Evolutionary conservation across 2,797 vertebrate genomes (phyloP).

Genomic region (Carduelis carduelis): DNA sequence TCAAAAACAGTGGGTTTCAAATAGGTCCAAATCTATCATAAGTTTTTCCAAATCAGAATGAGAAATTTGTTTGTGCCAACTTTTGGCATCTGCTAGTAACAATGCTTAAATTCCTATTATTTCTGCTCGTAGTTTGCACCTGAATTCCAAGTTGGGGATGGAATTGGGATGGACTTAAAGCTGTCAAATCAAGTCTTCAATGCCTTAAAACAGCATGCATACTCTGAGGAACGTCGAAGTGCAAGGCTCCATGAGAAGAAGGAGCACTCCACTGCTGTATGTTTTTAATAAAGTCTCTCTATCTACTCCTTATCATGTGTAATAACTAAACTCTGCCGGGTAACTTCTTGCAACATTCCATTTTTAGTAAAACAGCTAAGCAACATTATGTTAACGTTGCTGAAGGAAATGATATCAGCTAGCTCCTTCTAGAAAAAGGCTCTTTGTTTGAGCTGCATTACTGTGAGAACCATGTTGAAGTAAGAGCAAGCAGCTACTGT

Average conservation of each 20-base stretch:
- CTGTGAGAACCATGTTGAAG: background rate
- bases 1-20: background rate
- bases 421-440: background rate
- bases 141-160: slow-evolving; percentile 92
- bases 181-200: slow-evolving; percentile 97
- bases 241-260: slow-evolving; percentile 95
- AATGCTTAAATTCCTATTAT: background rate
- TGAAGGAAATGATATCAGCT: background rate
- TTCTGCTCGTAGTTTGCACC: slow-evolving; percentile 86
- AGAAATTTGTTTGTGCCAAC: background rate
- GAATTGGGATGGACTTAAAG: slow-evolving; percentile 95
- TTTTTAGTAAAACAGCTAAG: background rate
- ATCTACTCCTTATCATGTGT: background rate
- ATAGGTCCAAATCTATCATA: background rate
- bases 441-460: background rate
- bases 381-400: background rate
- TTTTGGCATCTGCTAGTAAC: background rate
- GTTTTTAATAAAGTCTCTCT: slow-evolving; percentile 33
- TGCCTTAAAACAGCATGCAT: slow-evolving; percentile 91
- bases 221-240: slow-evolving; percentile 91
- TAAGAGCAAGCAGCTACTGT: background rate
- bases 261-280: slow-evolving; percentile 94
- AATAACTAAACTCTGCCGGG: background rate
- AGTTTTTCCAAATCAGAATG: background rate
- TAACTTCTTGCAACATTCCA: background rate